These are phyloP conservation scores for Sus cebifrons DNA, from an alignment of 2,797 vertebrate genomes.

Conservation along the genomic window DNA sequence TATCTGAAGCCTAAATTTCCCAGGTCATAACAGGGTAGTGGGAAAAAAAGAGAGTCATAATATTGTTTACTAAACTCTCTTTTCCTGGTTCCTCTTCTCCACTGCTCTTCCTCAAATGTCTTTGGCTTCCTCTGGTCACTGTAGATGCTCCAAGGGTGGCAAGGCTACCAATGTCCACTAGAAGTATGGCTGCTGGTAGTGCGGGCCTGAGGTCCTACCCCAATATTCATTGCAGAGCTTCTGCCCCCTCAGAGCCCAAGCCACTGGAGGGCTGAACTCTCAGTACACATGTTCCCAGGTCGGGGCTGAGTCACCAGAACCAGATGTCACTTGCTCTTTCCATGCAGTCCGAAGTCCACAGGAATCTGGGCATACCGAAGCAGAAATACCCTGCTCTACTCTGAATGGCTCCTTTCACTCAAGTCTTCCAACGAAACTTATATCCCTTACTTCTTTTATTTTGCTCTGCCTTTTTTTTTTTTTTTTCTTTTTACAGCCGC, in stretches of 20 bases:
- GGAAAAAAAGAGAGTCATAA: background rate
- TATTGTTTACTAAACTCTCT: background rate
- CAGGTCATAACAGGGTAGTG: background rate
- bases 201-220: background rate
- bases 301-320: background rate
- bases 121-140: background rate
- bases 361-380: background rate
- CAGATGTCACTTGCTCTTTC: slow-evolving; percentile 22
- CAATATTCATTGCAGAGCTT: background rate
- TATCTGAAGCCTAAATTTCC: slow-evolving; percentile 2
- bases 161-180: background rate
- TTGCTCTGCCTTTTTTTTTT: background rate
- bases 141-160: background rate
- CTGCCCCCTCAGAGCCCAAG: background rate
- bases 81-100: background rate
- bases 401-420: background rate
- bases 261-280: background rate
- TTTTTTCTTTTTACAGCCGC: background rate
- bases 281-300: background rate
- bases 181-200: background rate
- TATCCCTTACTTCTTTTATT: background rate
- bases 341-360: background rate
- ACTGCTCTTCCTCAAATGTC: background rate
- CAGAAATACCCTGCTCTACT: background rate
- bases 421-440: background rate